phyloP scores from a whole-genome alignment of 2,113 vertebrate genomes.

The Elephantulus edwardii region DNA sequence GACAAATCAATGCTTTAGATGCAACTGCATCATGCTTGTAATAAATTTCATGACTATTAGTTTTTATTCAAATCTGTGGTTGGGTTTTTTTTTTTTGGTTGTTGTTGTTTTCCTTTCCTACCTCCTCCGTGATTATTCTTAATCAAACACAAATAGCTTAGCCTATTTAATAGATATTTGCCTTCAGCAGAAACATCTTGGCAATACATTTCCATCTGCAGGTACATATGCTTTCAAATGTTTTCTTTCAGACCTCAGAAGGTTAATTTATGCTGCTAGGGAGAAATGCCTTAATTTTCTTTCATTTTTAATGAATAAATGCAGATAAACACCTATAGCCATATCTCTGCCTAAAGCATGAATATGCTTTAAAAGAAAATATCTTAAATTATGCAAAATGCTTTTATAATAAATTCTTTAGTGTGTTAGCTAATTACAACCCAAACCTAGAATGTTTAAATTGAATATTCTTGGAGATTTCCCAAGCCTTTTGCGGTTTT shows the following conservation, averaged over 20 bases:
- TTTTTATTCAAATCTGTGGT: not conserved
- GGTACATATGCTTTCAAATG: slow-evolving; percentile 51
- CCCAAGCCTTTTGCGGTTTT: slow-evolving; percentile 44
- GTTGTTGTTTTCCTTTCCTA: not conserved
- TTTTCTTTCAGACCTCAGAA: slow-evolving; percentile 24
- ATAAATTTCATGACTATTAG: not conserved
- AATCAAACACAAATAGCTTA: not conserved
- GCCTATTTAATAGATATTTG: slow-evolving; percentile 2
- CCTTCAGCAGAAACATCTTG: not conserved
- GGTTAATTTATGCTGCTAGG: slow-evolving; percentile 45
- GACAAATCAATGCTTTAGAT: not conserved
- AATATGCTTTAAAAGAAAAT: slow-evolving; percentile 60
- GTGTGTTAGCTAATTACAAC: slow-evolving; percentile 60
- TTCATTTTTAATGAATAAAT: slow-evolving; percentile 58
- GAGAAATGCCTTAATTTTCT: slow-evolving; percentile 28
- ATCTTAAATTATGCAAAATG: slow-evolving; percentile 52
- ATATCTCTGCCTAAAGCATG: slow-evolving; percentile 52
- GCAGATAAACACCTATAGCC: slow-evolving; percentile 57
- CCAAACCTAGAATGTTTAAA: slow-evolving; percentile 1
- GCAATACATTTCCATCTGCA: slow-evolving; percentile 26
- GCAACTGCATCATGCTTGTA: not conserved
- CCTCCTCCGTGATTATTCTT: not conserved
- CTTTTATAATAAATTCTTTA: slow-evolving; percentile 54
- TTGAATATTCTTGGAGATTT: slow-evolving; percentile 33
- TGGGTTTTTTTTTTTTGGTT: not conserved